Conservation (phyloP, 2,888 invertebrate genomes). For the Cosmia pyralina region DNA sequence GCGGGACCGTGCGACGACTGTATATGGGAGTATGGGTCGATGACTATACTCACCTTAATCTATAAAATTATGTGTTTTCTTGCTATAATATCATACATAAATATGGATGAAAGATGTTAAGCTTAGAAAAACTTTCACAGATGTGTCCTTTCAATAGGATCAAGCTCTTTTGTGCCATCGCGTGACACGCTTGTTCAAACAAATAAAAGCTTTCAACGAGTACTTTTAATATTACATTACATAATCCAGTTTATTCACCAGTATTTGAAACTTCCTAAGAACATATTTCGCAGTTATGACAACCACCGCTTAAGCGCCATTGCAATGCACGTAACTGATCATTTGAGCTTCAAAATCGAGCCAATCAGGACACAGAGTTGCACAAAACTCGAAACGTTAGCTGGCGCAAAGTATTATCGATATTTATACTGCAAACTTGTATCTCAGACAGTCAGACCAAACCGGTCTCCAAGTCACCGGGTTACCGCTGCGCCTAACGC, state of each 20-base stretch:
- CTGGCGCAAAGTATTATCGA: constrained; percentile 56
- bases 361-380: constrained; percentile 50
- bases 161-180: constrained; percentile 1
- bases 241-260: constrained; percentile 8
- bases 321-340: constrained; percentile 40
- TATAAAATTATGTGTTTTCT: too few species aligned
- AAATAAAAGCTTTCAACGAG: constrained; percentile 13
- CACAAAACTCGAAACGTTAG: constrained; percentile 61
- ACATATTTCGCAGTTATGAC: constrained; percentile 35
- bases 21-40: too few species aligned
- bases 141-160: background rate
- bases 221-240: constrained; percentile 20
- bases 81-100: too few species aligned
- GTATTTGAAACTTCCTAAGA: constrained; percentile 13
- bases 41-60: too few species aligned
- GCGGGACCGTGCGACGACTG: too few species aligned
- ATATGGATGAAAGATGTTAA: background rate
- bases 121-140: background rate
- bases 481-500: constrained; percentile 61
- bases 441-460: constrained; percentile 56
- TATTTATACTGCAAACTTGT: constrained; percentile 64
- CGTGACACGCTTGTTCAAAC: background rate
- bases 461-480: constrained; percentile 64
- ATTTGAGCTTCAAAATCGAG: constrained; percentile 51
- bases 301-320: constrained; percentile 36